These are phyloP conservation scores for Symphodus melops DNA, from an alignment of 2,113 vertebrate genomes.

Conservation along the genomic window DNA sequence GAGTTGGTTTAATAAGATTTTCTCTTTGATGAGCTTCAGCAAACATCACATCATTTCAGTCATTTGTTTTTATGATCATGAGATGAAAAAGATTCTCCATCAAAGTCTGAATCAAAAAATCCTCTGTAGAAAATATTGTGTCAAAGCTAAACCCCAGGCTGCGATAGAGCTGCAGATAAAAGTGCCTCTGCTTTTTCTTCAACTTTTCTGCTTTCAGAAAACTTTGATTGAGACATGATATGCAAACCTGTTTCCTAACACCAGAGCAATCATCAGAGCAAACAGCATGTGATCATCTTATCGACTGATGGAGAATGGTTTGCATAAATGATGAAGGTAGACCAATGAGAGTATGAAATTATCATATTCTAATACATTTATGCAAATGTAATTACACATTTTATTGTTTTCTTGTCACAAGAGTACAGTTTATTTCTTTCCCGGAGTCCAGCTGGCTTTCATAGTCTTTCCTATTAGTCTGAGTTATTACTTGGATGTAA, in stretches of 20 bases:
- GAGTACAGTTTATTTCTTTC: neutral
- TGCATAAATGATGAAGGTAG: conserved; percentile 7
- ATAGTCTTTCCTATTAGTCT: conserved; percentile 12
- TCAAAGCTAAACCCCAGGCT: neutral
- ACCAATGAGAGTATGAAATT: conserved; percentile 5
- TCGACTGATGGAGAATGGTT: neutral
- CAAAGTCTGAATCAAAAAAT: neutral
- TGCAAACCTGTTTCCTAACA: neutral
- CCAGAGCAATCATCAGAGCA: neutral
- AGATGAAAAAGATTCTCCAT: neutral
- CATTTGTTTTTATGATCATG: neutral
- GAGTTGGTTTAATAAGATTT: too few species aligned
- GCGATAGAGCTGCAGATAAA: neutral
- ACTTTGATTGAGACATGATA: neutral
- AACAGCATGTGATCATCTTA: neutral
- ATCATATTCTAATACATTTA: conserved; percentile 14
- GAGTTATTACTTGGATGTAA: neutral
- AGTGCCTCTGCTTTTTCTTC: neutral
- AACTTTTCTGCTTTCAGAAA: neutral
- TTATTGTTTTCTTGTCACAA: conserved; percentile 4
- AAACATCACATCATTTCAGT: too few species aligned
- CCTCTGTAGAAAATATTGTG: neutral
- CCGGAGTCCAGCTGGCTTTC: neutral
- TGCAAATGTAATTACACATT: conserved; percentile 16
- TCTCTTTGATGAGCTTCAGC: too few species aligned